Base-by-base conservation (phyloP, 2,888 invertebrate species). In the Synanthedon formicaeformis region DNA sequence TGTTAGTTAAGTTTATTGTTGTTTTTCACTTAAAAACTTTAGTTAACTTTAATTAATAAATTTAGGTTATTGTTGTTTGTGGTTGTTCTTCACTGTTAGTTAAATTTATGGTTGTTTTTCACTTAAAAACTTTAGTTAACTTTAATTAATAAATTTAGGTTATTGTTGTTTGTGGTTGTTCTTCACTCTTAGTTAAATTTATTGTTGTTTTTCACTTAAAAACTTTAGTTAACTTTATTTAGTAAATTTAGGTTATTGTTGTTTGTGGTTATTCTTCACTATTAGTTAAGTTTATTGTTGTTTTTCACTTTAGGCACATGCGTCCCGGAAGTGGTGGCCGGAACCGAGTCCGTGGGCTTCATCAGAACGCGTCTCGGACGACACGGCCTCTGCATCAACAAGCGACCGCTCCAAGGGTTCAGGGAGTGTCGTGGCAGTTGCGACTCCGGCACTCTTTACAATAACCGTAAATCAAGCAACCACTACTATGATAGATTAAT, bases 371-470 rank as follows among this genome's bases (percentile, higher is more conserved):
- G 62, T 4, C 66, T 83, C 45, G 70, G 71, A 0, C 60, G 64
- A 11, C 91, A 91, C 72, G 94, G 93, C 0, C 60, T 78, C 1
- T 95, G 95, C 72, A 76, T 80, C 56, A 95, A 95, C 77, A 71
- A 78, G 23, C 67, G 87, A 53, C 84, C 90, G 0, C 80, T 94
- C 14, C 59, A 62, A 4, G 90, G 89, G 4, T 90, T 94, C 65
- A 90, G 89, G 8, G 91, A 94, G 73, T 95, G 95, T 63, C 83
- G 88, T 51, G 95, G 95, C 1, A 69, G 81, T 12, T 95, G 95
- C 64, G 81, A 89, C 58, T 94, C 94, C 0, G 90, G 91, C 14
- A 92, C 93, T 0, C 73, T 88, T n/a, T 94, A 90, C 60, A 92
- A 92, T 65, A 75, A 84, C 62, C 77, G 93, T 93, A 67, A 88